phyloP scores from a whole-genome alignment of 2,113 vertebrate genomes.

The Tympanuchus pallidicinctus region DNA sequence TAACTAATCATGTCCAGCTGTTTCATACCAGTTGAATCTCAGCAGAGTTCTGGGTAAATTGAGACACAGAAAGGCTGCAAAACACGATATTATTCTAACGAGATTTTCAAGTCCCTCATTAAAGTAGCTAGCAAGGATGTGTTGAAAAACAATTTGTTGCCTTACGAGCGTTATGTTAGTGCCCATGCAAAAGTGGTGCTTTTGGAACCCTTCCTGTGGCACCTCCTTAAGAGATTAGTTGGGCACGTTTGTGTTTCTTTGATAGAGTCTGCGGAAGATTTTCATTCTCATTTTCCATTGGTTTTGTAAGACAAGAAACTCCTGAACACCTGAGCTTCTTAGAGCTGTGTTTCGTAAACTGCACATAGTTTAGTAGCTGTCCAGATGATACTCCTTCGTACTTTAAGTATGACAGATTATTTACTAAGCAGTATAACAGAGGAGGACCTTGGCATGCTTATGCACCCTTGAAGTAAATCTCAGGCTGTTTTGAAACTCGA shows the following conservation, averaged over 20 bases:
- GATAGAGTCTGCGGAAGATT: not conserved
- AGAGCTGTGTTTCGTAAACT: not conserved
- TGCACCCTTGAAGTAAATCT: not conserved
- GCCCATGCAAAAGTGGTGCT: not conserved
- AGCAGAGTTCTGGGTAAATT: constrained; percentile 8
- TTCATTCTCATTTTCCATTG: not conserved
- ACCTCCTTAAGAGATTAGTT: not conserved
- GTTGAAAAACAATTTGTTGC: not conserved
- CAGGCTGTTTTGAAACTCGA: not conserved
- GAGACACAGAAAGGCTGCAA: constrained; percentile 21
- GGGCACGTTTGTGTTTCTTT: not conserved
- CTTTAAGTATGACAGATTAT: constrained; percentile 15
- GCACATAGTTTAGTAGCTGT: not conserved
- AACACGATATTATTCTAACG: constrained; percentile 24
- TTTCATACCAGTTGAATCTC: constrained; percentile 26
- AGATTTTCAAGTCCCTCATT: not conserved
- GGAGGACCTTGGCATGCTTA: not conserved
- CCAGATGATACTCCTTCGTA: not conserved
- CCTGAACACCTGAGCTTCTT: not conserved
- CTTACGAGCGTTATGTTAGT: not conserved
- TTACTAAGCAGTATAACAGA: constrained; percentile 16
- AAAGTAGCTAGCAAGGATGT: not conserved
- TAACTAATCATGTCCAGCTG: constrained; percentile 31
- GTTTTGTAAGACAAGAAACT: not conserved
- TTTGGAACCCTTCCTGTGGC: not conserved